Evolutionary conservation across 2,797 vertebrate genomes (phyloP).

Genomic region (Cuniculus paca): DNA sequence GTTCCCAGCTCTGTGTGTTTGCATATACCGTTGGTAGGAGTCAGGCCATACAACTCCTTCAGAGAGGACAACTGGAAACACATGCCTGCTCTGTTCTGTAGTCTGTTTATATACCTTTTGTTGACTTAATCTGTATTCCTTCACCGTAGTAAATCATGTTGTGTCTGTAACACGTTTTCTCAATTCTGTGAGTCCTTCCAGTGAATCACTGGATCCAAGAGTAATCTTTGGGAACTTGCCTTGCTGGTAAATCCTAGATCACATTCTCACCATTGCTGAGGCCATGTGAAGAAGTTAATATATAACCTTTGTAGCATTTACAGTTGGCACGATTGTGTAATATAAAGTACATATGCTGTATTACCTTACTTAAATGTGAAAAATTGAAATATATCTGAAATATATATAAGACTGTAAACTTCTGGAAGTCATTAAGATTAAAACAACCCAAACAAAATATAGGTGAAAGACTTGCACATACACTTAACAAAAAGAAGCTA

Average conservation of each 20-base stretch:
- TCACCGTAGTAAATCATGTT: constrained; percentile 53
- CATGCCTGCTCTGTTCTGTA: not conserved
- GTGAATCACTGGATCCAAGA: not conserved
- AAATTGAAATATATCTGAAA: constrained; percentile 37
- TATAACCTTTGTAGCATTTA: constrained; percentile 13
- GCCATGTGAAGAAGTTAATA: constrained; percentile 53
- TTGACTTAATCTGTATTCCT: constrained; percentile 24
- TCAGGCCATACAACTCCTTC: not conserved
- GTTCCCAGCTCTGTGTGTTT: not conserved
- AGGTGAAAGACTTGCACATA: constrained; percentile 27
- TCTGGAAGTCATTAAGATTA: constrained; percentile 42
- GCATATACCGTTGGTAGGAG: not conserved
- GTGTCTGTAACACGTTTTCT: not conserved
- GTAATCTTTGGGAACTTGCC: not conserved
- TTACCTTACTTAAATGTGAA: constrained; percentile 57
- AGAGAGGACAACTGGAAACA: constrained; percentile 5
- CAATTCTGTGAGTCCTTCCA: constrained; percentile 35
- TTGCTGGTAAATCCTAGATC: constrained; percentile 40
- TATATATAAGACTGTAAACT: constrained; percentile 43
- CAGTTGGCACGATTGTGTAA: not conserved
- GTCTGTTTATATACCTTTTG: not conserved
- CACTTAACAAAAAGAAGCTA: constrained; percentile 50
- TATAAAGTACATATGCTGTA: not conserved
- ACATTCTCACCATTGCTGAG: constrained; percentile 30
- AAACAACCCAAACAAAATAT: constrained; percentile 40